Percentiles rank a stretch among this genome's conserved stretches.
Evolutionary conservation across 2,113 vertebrate genomes (phyloP).

Genomic region (Aegypius monachus): DNA sequence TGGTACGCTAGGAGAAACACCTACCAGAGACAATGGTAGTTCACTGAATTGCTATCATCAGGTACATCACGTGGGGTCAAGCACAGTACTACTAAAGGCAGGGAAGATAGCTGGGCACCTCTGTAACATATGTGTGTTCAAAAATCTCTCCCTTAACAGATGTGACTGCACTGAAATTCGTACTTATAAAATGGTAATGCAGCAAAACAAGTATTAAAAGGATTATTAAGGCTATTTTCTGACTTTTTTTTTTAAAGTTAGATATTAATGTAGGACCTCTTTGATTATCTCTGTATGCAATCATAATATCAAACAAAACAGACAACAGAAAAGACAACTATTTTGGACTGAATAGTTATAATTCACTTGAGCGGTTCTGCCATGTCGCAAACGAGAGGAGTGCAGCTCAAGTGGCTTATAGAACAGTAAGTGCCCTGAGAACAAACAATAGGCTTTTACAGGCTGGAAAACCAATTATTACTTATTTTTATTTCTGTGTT

Average conservation of each 20-base stretch:
- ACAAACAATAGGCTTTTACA: neutral
- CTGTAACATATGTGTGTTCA: rapidly evolving
- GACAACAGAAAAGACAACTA: neutral
- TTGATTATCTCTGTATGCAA: neutral
- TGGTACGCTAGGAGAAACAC: neutral
- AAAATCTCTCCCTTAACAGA: neutral
- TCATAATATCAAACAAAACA: neutral
- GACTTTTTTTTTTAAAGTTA: neutral
- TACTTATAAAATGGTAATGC: neutral
- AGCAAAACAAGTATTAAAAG: neutral
- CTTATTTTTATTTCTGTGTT: neutral
- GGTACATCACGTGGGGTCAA: neutral
- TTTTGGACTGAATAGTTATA: neutral
- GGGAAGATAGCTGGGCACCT: neutral
- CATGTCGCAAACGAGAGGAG: neutral
- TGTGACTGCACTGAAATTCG: neutral
- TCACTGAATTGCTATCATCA: neutral
- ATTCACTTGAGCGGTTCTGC: neutral
- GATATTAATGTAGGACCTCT: neutral
- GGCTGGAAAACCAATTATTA: neutral
- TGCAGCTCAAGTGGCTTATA: neutral
- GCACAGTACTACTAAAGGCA: neutral
- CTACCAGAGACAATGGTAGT: neutral
- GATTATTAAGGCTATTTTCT: neutral
- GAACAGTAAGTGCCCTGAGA: neutral